phyloP scores from a whole-genome alignment of 2,797 vertebrate species.

The Taeniopygia guttata region DNA sequence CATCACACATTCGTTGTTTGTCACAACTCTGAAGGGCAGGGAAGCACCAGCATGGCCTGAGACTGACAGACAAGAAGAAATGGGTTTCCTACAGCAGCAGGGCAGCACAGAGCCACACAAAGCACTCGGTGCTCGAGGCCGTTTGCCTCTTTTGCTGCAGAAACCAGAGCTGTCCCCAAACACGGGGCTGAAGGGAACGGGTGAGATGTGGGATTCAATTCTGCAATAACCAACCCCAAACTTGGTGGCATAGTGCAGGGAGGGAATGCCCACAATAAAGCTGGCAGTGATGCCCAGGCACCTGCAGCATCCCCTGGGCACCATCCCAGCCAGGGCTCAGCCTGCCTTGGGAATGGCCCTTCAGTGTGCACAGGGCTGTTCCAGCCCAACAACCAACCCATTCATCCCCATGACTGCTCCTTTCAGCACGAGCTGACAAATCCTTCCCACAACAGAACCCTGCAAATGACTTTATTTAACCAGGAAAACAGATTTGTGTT shows the following conservation, averaged over 20 bases:
- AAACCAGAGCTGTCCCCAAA: background rate
- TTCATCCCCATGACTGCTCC: conserved; percentile 52
- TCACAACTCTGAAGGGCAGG: background rate
- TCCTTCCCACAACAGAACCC: background rate
- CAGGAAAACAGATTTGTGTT: conserved; percentile 50
- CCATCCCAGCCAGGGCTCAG: background rate
- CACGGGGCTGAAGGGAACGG: rapidly evolving
- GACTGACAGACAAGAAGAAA: background rate
- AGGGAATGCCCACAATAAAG: background rate
- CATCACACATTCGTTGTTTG: background rate
- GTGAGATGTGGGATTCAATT: background rate
- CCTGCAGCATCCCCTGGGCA: background rate
- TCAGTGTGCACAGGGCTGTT: background rate
- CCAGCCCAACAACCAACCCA: conserved; percentile 9
- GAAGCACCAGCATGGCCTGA: background rate
- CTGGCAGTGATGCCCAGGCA: background rate
- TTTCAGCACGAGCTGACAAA: conserved; percentile 1
- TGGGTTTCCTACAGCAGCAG: background rate
- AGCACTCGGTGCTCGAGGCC: rapidly evolving
- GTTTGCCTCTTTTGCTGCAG: background rate
- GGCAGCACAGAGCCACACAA: background rate
- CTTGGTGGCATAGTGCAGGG: rapidly evolving
- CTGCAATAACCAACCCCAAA: background rate
- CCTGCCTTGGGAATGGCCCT: background rate
- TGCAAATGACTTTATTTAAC: conserved; percentile 28